phyloP scores from a whole-genome alignment of 2,888 invertebrate genomes.

The Leptinotarsa juncta region DNA sequence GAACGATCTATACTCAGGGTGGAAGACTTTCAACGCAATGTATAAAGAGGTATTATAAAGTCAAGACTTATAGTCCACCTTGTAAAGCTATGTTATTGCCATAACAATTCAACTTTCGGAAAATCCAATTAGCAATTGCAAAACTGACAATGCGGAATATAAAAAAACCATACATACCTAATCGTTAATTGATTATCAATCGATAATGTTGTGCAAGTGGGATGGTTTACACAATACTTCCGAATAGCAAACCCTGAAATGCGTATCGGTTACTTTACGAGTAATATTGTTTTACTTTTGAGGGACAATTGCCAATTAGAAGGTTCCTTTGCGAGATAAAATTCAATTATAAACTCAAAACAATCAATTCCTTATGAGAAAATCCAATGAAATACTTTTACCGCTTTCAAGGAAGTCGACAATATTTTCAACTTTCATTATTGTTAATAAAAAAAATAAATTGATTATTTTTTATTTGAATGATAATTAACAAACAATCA shows the following conservation, averaged over 20 bases:
- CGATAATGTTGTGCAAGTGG: conserved; percentile 1
- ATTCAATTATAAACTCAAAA: neutral
- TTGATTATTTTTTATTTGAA: neutral
- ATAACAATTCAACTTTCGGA: neutral
- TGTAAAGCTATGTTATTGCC: too few relatives aligned
- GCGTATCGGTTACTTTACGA: neutral
- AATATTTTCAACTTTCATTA: too few relatives aligned
- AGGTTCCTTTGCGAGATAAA: neutral
- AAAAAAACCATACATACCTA: conserved; percentile 14
- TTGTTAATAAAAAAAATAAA: neutral
- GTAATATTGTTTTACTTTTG: neutral
- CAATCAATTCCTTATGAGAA: neutral
- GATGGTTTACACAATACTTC: neutral
- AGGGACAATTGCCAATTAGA: neutral
- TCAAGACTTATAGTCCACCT: too few relatives aligned
- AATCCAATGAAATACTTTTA: neutral
- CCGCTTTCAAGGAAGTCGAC: neutral
- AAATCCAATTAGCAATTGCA: neutral
- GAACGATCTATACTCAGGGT: too few relatives aligned
- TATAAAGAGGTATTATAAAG: too few relatives aligned
- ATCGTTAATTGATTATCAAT: conserved; percentile 5
- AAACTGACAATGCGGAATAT: conserved; percentile 5
- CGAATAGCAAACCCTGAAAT: conserved; percentile 8
- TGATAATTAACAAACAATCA: neutral
- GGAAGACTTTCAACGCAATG: too few relatives aligned